A percentile compares a stretch with the other conserved stretches of the same genome.
Evolutionary conservation across 2,888 invertebrate species (phyloP).

Genomic region (Leptinotarsa peninsularis): DNA sequence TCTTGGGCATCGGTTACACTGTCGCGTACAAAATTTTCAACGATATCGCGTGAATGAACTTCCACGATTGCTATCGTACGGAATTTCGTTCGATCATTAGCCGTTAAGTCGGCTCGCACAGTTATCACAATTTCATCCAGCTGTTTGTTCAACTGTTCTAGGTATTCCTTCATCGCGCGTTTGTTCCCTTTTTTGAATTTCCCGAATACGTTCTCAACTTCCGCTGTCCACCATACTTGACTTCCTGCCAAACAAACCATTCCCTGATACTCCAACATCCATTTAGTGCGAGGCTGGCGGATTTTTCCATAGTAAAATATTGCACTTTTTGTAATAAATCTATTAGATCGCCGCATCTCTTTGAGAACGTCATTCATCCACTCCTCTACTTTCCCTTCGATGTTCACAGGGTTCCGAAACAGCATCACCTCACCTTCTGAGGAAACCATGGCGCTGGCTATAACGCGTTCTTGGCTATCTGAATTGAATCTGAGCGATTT

Average conservation of each 20-base stretch:
- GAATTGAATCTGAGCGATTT: slow-evolving; percentile 77
- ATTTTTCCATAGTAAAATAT: slow-evolving; percentile 88
- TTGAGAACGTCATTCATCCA: slow-evolving; percentile 90
- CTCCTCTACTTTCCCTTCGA: slow-evolving; percentile 87
- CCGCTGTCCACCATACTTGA: slow-evolving; percentile 96
- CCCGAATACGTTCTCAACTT: slow-evolving; percentile 89
- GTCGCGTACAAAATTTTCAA: slow-evolving; percentile 82
- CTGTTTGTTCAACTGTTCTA: slow-evolving; percentile 83
- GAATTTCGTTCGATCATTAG: slow-evolving; percentile 89
- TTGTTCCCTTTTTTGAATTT: slow-evolving; percentile 81
- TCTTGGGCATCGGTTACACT: slow-evolving; percentile 87
- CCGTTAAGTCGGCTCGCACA: slow-evolving; percentile 76
- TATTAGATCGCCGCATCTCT: slow-evolving; percentile 88
- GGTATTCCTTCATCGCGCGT: slow-evolving; percentile 90
- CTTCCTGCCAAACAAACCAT: slow-evolving; percentile 75
- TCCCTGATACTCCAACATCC: slow-evolving; percentile 92
- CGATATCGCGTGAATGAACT: slow-evolving; percentile 91
- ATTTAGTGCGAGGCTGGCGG: slow-evolving; percentile 77
- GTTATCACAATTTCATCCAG: slow-evolving; percentile 86
- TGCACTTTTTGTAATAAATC: slow-evolving; percentile 87
- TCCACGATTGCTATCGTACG: slow-evolving; percentile 91
- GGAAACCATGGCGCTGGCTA: slow-evolving; percentile 87
- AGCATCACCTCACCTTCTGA: slow-evolving; percentile 90
- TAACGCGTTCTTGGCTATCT: slow-evolving; percentile 74
- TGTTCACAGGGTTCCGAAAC: slow-evolving; percentile 77